These are phyloP conservation scores for Calliphora vicina DNA, from an alignment of 1,140 invertebrate genomes.

Conservation along the genomic window DNA sequence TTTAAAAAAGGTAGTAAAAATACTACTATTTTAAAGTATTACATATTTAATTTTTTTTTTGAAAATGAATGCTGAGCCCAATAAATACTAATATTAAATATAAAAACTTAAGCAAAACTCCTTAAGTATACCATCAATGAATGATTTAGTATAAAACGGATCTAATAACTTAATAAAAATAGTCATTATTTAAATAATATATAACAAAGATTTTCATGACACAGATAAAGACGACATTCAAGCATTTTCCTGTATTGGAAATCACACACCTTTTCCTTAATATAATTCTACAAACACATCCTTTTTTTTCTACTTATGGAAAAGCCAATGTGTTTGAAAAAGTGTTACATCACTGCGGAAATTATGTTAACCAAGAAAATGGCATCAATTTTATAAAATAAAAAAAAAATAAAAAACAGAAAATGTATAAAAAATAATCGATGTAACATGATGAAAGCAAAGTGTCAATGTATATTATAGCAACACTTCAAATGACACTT, in stretches of 20 bases:
- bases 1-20: too few species aligned
- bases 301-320: background rate
- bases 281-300: background rate
- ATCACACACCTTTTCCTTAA: background rate
- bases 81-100: too few species aligned
- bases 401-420: background rate
- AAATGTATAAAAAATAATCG: background rate
- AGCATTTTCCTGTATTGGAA: background rate
- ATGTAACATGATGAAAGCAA: background rate
- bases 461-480: slow-evolving; percentile 10
- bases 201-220: too few species aligned
- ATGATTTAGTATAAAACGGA: too few species aligned
- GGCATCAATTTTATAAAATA: background rate
- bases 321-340: background rate
- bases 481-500: background rate
- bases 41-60: too few species aligned
- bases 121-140: too few species aligned
- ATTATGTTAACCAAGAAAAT: slow-evolving; percentile 17
- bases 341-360: slow-evolving; percentile 5
- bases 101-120: too few species aligned
- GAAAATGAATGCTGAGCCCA: too few species aligned
- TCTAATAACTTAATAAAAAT: too few species aligned
- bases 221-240: background rate
- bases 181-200: too few species aligned
- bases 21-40: too few species aligned